Base-by-base conservation (phyloP, 2,113 vertebrate genomes). In the Struthidea cinerea region DNA sequence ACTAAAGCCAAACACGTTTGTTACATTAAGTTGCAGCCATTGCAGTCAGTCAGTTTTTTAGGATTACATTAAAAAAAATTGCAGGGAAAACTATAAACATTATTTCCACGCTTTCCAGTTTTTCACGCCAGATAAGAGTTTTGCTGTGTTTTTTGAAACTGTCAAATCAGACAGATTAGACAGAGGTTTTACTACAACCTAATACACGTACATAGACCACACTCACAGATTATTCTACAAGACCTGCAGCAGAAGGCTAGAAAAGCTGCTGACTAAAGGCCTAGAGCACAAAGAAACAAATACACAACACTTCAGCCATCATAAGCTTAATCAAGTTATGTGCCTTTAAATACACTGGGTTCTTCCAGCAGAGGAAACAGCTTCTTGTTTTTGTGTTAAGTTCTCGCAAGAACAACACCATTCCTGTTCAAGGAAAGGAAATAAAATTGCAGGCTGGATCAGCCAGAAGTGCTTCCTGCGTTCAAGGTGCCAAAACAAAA, bases 401-500 rank as follows among this genome's bases (percentile, higher is more conserved):
- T 19, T 87, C 41, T 89, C 42, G 55, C 32, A 90, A 73, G 57
- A 83, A 55, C 52, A 89, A 56, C 64, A 50, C 33, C 42, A 56
- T 30, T 69, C 76, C 75, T 1, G 16, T 20, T 41, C 57, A 73
- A 61, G 74, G 71, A 83, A 78, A 94, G 60, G 97, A 98, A 87
- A 97, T 90, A 90, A 74, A 79, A 20, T 87, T 32, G 10, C 84
- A 60, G 42, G 65, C 74, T 82, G 55, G 65, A 61, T 93, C 96
- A 93, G 59, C 81, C 33, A 84, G 57, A 86, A 68, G 39, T 39
- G 53, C 74, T 93, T 80, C 96, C 63, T 92, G 44, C 49, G 63
- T 57, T 37, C 86, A 39, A n/a, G 76, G 55, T 67, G 70, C 90
- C 82, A 97, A 95, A 93, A 57, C 76, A 91, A 87, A 84, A 96